Conservation (phyloP, 2,888 invertebrate species). For the Drosophila phalerata region DNA sequence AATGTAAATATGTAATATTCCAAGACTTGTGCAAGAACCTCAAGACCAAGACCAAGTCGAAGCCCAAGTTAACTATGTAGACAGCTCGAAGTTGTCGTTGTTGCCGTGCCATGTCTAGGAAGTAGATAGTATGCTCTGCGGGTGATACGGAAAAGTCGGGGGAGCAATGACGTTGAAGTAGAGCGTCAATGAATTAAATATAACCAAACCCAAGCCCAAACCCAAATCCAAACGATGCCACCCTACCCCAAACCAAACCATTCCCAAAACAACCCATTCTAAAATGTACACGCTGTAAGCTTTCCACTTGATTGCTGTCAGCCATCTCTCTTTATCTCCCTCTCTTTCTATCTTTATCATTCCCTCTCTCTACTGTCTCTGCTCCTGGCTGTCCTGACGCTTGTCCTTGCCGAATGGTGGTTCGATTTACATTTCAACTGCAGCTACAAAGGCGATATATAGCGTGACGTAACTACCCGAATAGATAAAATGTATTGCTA, state of each 20-base stretch:
- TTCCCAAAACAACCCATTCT: conserved; percentile 59
- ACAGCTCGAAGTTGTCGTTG: conserved; percentile 41
- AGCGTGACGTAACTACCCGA: conserved; percentile 68
- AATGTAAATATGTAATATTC: conserved; percentile 75
- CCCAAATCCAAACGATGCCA: conserved; percentile 3
- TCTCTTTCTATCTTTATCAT: background rate
- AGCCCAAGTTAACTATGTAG: conserved; percentile 44
- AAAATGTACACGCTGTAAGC: conserved; percentile 74
- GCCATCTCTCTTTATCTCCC: conserved; percentile 16
- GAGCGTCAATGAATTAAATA: conserved; percentile 80
- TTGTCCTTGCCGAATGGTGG: conserved; percentile 70
- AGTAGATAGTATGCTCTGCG: conserved; percentile 28
- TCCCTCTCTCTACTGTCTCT: background rate
- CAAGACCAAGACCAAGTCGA: conserved; percentile 17
- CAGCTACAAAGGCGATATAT: conserved; percentile 56
- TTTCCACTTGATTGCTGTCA: conserved; percentile 76
- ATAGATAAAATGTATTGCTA: conserved; percentile 50
- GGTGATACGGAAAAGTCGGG: background rate
- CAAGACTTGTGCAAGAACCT: conserved; percentile 31
- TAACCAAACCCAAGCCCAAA: conserved; percentile 37
- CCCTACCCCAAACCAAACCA: conserved; percentile 5
- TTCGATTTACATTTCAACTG: conserved; percentile 81
- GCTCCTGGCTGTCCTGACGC: conserved; percentile 8
- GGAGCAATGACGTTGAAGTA: conserved; percentile 68
- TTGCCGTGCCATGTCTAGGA: conserved; percentile 57